Evolutionary conservation across 2,888 invertebrate genomes (phyloP).

Genomic region (Synanthedon andrenaeformis): DNA sequence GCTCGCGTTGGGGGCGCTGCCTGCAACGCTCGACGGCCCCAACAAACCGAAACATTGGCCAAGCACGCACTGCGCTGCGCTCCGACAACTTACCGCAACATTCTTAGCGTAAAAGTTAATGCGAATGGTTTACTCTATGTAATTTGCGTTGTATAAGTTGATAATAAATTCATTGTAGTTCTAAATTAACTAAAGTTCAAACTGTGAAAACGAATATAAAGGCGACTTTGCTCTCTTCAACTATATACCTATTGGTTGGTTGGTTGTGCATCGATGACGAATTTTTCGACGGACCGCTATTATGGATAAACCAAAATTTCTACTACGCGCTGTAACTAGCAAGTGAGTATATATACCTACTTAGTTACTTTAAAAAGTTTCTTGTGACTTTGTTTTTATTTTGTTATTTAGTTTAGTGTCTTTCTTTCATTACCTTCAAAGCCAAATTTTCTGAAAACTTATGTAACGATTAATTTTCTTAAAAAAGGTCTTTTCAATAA

Average conservation of each 20-base stretch:
- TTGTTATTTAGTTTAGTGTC: neutral
- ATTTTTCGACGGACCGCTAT: constrained; percentile 25
- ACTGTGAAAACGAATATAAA: constrained; percentile 46
- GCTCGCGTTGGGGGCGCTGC: constrained; percentile 24
- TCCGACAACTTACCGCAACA: constrained; percentile 64
- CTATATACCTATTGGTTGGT: constrained; percentile 15
- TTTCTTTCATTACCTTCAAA: too few species aligned
- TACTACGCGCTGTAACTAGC: constrained; percentile 6
- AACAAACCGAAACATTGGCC: constrained; percentile 56
- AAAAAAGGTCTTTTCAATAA: too few species aligned
- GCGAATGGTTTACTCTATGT: constrained; percentile 68
- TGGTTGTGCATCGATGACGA: constrained; percentile 22
- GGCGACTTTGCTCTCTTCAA: constrained; percentile 27
- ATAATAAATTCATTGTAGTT: constrained; percentile 23
- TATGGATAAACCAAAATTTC: constrained; percentile 18
- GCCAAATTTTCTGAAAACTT: too few species aligned
- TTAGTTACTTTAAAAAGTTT: neutral
- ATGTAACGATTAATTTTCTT: too few species aligned
- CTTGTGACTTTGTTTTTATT: neutral
- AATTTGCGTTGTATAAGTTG: constrained; percentile 64
- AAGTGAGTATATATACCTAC: neutral
- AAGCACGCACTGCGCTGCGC: constrained; percentile 56
- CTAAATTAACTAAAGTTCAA: constrained; percentile 27
- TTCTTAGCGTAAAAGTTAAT: constrained; percentile 69
- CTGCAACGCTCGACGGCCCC: constrained; percentile 30